Base-by-base conservation (phyloP, 2,797 vertebrate genomes). In the Tangara arthus region DNA sequence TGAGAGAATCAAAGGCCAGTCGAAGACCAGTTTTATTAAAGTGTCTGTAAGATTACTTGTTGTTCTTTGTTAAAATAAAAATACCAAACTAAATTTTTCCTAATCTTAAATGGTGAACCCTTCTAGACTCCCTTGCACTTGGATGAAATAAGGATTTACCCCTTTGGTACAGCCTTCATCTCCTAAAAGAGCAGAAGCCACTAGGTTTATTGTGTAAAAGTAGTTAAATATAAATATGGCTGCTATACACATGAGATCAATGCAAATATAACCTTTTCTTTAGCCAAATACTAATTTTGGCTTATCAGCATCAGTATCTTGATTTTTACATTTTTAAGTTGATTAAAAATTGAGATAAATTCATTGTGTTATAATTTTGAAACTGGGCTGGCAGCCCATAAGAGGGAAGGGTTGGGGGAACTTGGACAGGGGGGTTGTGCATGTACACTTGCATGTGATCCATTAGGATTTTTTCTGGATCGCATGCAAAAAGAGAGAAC, bases 401-500 rank as follows among this genome's bases (percentile, higher is more conserved):
- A 79, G 27, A 82, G 12, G 49, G 32, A 55, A 80, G 34, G 7
- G 3, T 16, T 68, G 34, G 6, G 16, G 5, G 8, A 65, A 20
- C 18, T 39, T 89, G 63, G 11, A 12, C 15, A 88, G 77, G 73
- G 53, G 41, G 4, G 26, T 89, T 93, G 83, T 73, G 69, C 9
- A 1, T 71, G 35, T 81, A 73, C 73, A 27, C 56, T 90, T 93
- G 46, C 41, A 4, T 82, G 77, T 72, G 82, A 81, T 92, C 89
- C 87, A 68, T 94, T 92, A 92, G 87, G 21, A 15, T 84, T 96
- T 96, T 96, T 97, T 97, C 91, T 95, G 87, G 87, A 94, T 79
- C 34, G 34, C 85, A 68, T 68, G 19, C 59, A 30, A 89, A 94
- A 96, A 56, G 83, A 93, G 59, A 95, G 96, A 96, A 91, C 28